Percentiles rank a stretch among this genome's conserved stretches.
These are phyloP conservation scores for Venustaconcha ellipsiformis DNA, from an alignment of 1,140 invertebrate species.

Conservation along the genomic window DNA sequence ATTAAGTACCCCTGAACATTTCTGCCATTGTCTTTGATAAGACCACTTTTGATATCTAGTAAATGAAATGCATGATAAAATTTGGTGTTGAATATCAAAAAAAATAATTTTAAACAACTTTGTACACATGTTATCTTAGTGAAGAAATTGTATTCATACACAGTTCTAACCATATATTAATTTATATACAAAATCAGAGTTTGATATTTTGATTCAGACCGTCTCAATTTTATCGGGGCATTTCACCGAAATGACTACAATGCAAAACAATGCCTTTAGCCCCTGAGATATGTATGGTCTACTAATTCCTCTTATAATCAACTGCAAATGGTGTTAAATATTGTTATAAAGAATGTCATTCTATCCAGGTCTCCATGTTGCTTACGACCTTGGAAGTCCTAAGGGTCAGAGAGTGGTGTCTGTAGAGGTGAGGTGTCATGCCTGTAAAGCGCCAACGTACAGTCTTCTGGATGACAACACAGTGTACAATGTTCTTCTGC, in stretches of 20 bases:
- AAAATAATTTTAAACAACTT: no score
- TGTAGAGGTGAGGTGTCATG: slow-evolving; percentile 74
- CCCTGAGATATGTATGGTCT: no score
- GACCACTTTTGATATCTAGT: no score
- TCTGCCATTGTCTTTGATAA: no score
- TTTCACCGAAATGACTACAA: background rate
- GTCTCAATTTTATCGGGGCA: background rate
- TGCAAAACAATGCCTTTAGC: background rate
- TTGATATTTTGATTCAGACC: background rate
- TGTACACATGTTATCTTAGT: no score
- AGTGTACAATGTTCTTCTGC: slow-evolving; percentile 75
- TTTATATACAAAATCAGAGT: no score
- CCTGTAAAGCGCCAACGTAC: slow-evolving; percentile 77
- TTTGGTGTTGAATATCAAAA: no score
- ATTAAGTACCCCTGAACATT: no score
- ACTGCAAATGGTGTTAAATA: background rate
- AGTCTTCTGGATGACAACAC: slow-evolving; percentile 64
- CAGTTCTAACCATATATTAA: no score
- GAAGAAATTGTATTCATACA: no score
- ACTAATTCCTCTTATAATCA: background rate
- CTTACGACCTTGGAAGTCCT: slow-evolving; percentile 73
- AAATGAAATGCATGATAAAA: no score
- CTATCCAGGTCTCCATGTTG: slow-evolving; percentile 68
- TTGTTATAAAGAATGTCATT: background rate
- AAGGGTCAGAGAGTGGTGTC: slow-evolving; percentile 73